Evolutionary conservation across 2,113 vertebrate genomes (phyloP), one percentile per base, ranked within the genome.

Genomic region (Piaya cayana): DNA sequence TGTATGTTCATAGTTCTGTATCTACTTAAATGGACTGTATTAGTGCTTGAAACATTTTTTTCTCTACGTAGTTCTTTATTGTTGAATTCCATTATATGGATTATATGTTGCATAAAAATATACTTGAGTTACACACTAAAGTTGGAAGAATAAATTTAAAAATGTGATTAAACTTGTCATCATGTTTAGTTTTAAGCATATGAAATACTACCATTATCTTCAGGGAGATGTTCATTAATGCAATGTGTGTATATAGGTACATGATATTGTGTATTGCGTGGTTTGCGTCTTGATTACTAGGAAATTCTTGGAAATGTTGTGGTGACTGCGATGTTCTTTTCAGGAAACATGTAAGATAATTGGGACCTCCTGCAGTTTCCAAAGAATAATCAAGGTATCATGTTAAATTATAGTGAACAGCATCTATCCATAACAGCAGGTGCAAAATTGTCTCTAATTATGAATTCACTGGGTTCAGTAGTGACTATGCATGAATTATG

Each of bases 401-500:
- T 93, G 86, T 95, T 91, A 97, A 97, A 97, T 98, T 86, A 78
- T 95, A 97, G 94, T 90, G 94, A 97, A 96, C 90, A 95, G 75
- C 93, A 93, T 97, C 96, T 90, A 93, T 91, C 86, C 42, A 1
- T 93, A 97, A 95, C 88, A 97, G 97, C 97, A 98, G 97, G 97
- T 98, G 97, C 96, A 96, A 96, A 97, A 97, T 97, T 98, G 96
- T 96, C 90, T 77, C 93, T 98, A 97, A 98, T 98, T 97, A 97
- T 74, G 95, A 93, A 95, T 97, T 97, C 93, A 78, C 93, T 96
- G 95, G 95, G 80, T 97, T 94, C 96, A 96, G 94, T 96, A 97
- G 97, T 97, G 97, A 97, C 97, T 97, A 45, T 90, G 93, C 86
- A 94, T 98, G 96, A 97, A 96, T 97, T 96, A 97, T 76, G 25